Evolutionary conservation across 2,797 vertebrate genomes (phyloP), one percentile per base, ranked within the genome.

Genomic region (Orestias chungarensis): DNA sequence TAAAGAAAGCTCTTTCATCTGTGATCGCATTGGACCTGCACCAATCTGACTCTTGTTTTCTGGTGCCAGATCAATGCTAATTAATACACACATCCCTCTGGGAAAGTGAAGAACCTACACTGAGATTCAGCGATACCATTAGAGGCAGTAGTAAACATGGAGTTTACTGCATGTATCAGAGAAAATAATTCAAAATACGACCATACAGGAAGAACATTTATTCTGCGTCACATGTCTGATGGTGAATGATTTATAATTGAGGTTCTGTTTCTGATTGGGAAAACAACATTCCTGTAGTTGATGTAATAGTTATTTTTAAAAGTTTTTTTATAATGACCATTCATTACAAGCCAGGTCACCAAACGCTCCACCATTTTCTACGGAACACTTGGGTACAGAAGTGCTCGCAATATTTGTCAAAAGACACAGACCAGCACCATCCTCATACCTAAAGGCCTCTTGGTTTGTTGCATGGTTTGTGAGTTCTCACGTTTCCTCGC

Each of bases 31-130:
- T 87, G 88, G 81, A 86, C 85, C 71, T 80, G 83, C 81, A 90
- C 87, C 82, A 90, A 75, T 88, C 85, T 74, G 74, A 82, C 80
- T 42, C 71, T 69, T 85, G 82, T 92, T 91, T 90, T 87, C 79
- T 83, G 82, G 81, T 81, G 82, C 43, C 79, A 80, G 90, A 93
- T 92, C 88, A 86, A 91, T 90, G 88, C 80, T 91, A 89, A 94
- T 94, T 91, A 91, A 93, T 89, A 87, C 84, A 85, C 81, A 75
- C 78, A 74, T 85, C 82, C 88, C 87, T 69, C 61, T 68, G 91
- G 88, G 86, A 86, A 46, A 1, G 49, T 33, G 15, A 29, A 55
- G 71, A 83, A 76, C 83, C 80, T 81, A 81, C 31, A 78, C 64
- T 23, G 83, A 88, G 79, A 87, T 82, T 91, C 88, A 78, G 75